Base-by-base conservation (phyloP, 2,113 vertebrate genomes). In the Plecturocebus donacophilus region DNA sequence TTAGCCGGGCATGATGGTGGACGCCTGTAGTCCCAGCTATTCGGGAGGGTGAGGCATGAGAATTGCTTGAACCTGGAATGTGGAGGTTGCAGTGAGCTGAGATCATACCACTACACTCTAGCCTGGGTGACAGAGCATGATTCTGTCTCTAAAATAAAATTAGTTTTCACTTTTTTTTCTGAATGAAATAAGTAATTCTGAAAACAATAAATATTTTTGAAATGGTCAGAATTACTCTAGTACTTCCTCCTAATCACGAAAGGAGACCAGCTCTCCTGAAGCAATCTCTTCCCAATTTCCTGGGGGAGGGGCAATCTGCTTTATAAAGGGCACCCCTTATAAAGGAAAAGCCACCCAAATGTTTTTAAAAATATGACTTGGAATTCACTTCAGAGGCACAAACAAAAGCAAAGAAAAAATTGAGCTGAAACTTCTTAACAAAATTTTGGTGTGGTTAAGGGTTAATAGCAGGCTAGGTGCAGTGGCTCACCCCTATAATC, bases 301-400 rank as follows among this genome's bases (percentile, higher is more conserved):
- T 82, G 47, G 47, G 73, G 79, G 47, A 89, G 19, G 47, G 32
- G 17, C 66, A 85, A 30, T 84, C 42, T 45, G 70, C 76, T 94
- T 94, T 75, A 79, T 38, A 79, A 91, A 81, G 75, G 40, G 6
- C 3, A 87, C 58, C 52, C 20, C 27, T 85, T 87, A 45, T 35
- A 38, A 19, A 80, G 75, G 27, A 95, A 83, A 96, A 91, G 17
- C 42, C 52, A 84, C 70, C 21, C 87, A 87, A 54, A 85, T 86
- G 83, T 49, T 90, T 96, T 97, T 45, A 56, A 95, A 68, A 47
- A 66, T 68, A 42, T 87, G 8, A 68, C n/a, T 94, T 47, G 13
- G 8, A 94, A 90, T 73, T 86, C 38, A 79, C 38, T 47, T 54
- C 40, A 52, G 52, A 84, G 35, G 21, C 19, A 27, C 95, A 92